Conservation (phyloP, 2,113 vertebrate species). For the Dunckerocampus dactyliophorus region DNA sequence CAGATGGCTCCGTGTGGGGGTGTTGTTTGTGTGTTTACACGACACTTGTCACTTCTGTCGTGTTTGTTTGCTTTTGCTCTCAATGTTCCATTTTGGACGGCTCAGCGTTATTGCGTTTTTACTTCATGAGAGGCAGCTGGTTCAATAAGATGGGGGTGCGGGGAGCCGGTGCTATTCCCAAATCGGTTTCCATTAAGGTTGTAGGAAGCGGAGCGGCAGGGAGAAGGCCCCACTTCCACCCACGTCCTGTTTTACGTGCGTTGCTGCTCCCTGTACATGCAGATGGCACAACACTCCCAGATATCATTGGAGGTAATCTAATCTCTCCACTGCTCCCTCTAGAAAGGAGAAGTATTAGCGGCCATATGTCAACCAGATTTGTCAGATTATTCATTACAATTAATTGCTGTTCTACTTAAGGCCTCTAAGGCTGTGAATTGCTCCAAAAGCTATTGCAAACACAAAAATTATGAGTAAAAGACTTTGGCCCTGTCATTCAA, state of each 20-base stretch:
- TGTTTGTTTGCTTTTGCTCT: slow-evolving; percentile 74
- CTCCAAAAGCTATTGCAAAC: slow-evolving; percentile 99
- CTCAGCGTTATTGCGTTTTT: slow-evolving; percentile 76
- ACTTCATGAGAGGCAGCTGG: slow-evolving; percentile 91
- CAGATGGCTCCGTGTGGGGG: slow-evolving; percentile 55
- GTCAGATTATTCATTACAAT: slow-evolving; percentile 99
- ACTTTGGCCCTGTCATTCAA: slow-evolving; percentile 99
- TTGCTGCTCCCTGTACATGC: slow-evolving; percentile 87
- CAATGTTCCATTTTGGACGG: slow-evolving; percentile 73
- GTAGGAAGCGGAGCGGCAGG: slow-evolving; percentile 67
- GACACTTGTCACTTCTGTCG: slow-evolving; percentile 77
- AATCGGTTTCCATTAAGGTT: slow-evolving; percentile 57
- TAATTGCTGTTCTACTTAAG: slow-evolving; percentile 99
- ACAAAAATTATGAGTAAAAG: slow-evolving; percentile 99
- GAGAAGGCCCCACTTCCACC: slow-evolving; percentile 84
- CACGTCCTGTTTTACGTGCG: slow-evolving; percentile 86
- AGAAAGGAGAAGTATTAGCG: slow-evolving; percentile 99
- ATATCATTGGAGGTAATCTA: slow-evolving; percentile 99
- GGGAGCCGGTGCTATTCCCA: slow-evolving; percentile 56
- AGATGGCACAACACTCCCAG: slow-evolving; percentile 97
- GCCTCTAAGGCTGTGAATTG: slow-evolving; percentile 99
- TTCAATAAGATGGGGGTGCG: slow-evolving; percentile 77
- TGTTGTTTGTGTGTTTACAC: slow-evolving; percentile 78
- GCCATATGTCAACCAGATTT: slow-evolving; percentile 99
- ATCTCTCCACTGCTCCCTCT: slow-evolving; percentile 99